These are phyloP conservation scores for Drosophila mulleri DNA, from an alignment of 2,888 invertebrate genomes.

Conservation along the genomic window DNA sequence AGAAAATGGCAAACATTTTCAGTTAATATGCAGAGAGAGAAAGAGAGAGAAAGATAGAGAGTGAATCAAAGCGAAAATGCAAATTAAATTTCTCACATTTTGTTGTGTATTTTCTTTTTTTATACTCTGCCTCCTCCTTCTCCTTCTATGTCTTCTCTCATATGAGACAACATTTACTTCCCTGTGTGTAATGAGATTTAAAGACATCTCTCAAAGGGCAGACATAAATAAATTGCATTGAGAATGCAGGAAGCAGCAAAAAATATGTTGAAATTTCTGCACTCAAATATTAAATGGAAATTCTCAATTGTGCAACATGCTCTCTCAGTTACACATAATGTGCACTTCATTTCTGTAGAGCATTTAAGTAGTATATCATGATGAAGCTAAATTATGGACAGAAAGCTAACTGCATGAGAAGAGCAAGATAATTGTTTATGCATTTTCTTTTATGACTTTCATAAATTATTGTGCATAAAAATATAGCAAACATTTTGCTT, in stretches of 20 bases:
- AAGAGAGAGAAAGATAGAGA: constrained; percentile 14
- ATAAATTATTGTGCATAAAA: not conserved
- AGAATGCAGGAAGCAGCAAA: constrained; percentile 15
- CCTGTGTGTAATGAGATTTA: constrained; percentile 25
- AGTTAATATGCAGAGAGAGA: constrained; percentile 34
- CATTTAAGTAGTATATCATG: not conserved
- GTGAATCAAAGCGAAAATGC: constrained; percentile 47
- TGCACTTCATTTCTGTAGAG: not conserved
- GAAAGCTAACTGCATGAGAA: too few species aligned
- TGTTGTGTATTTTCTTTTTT: not conserved
- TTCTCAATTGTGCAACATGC: not conserved
- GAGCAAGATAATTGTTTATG: not conserved
- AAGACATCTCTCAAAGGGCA: constrained; percentile 24
- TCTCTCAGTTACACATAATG: not conserved
- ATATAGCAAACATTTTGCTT: too few species aligned
- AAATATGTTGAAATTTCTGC: not conserved
- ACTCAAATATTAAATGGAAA: constrained; percentile 4
- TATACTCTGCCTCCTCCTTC: not conserved
- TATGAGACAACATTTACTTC: constrained; percentile 12
- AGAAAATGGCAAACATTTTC: constrained; percentile 22
- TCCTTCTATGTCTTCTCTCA: not conserved
- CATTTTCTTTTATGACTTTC: not conserved
- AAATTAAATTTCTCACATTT: constrained; percentile 43
- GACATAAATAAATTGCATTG: constrained; percentile 19
- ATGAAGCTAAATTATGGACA: not conserved